A percentile compares a stretch with the other conserved stretches of the same genome.
Evolutionary conservation across 2,797 vertebrate genomes (phyloP).

Genomic region (Agapornis canus): DNA sequence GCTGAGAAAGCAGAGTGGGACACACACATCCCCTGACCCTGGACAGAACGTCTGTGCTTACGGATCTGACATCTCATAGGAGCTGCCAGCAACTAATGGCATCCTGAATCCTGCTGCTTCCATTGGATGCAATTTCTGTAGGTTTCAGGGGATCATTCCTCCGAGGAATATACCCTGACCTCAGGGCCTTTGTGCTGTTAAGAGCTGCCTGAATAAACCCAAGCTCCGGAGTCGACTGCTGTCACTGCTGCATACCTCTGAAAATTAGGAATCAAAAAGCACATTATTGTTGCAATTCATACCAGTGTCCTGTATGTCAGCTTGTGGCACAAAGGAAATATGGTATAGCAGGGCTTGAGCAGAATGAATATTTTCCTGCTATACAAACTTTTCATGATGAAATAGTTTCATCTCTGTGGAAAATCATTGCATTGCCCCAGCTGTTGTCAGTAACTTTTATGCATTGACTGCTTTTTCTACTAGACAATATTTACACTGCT

Average conservation of each 20-base stretch:
- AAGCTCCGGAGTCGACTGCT: neutral
- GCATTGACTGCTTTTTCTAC: constrained; percentile 44
- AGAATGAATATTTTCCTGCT: constrained; percentile 33
- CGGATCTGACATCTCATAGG: neutral
- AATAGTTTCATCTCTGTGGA: constrained; percentile 19
- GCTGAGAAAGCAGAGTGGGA: neutral
- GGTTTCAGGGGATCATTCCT: neutral
- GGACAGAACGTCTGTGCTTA: neutral
- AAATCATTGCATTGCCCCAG: constrained; percentile 33
- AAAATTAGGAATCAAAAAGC: neutral
- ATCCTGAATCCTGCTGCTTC: neutral
- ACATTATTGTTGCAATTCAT: neutral
- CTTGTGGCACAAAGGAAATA: neutral
- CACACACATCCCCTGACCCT: neutral
- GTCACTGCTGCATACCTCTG: neutral
- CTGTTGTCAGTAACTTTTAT: constrained; percentile 59
- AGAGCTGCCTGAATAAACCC: neutral
- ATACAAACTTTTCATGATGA: constrained; percentile 23
- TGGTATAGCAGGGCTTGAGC: neutral
- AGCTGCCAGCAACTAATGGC: neutral
- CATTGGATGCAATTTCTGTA: neutral
- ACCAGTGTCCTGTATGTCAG: neutral
- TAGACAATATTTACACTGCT: constrained; percentile 49
- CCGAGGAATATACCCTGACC: neutral
- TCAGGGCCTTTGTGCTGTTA: neutral